Evolutionary conservation across 2,888 invertebrate genomes (phyloP).

Genomic region (Hypselothyrea guttata): DNA sequence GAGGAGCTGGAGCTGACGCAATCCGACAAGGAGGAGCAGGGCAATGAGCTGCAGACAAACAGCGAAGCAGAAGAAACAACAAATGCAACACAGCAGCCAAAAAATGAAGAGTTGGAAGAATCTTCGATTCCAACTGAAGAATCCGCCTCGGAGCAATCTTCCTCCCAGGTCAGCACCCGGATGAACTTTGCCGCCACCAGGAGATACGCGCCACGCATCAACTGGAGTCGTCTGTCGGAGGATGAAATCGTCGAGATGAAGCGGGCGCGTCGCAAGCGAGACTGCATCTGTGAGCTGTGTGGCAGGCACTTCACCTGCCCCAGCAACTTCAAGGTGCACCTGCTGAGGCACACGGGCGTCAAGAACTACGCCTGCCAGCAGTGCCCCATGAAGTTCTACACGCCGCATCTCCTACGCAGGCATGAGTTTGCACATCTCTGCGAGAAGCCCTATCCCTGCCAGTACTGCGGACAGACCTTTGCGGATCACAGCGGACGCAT

Average conservation of each 20-base stretch:
- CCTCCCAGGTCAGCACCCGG: conserved; percentile 27
- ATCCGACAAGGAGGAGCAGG: too few relatives aligned
- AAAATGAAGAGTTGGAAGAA: too few relatives aligned
- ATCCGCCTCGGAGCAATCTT: neutral
- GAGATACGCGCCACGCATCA: conserved; percentile 44
- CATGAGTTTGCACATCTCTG: conserved; percentile 49
- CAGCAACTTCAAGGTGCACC: conserved; percentile 65
- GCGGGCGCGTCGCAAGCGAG: conserved; percentile 62
- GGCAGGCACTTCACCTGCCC: conserved; percentile 64
- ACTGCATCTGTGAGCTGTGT: conserved; percentile 64
- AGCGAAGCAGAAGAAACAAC: too few relatives aligned
- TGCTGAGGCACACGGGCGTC: conserved; percentile 56
- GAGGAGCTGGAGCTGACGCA: too few relatives aligned
- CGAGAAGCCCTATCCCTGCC: conserved; percentile 52
- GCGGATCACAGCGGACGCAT: conserved; percentile 63
- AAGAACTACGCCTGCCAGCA: conserved; percentile 52
- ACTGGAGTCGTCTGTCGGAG: conserved; percentile 60
- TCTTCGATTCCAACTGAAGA: too few relatives aligned
- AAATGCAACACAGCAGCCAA: too few relatives aligned
- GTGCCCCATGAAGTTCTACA: conserved; percentile 57
- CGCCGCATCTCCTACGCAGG: conserved; percentile 58
- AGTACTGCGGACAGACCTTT: conserved; percentile 57
- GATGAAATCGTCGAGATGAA: conserved; percentile 53
- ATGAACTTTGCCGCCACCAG: conserved; percentile 48
- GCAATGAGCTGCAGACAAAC: too few relatives aligned